These are phyloP conservation scores for Ectobius pallidus DNA, from an alignment of 2,888 invertebrate genomes.

Conservation along the genomic window DNA sequence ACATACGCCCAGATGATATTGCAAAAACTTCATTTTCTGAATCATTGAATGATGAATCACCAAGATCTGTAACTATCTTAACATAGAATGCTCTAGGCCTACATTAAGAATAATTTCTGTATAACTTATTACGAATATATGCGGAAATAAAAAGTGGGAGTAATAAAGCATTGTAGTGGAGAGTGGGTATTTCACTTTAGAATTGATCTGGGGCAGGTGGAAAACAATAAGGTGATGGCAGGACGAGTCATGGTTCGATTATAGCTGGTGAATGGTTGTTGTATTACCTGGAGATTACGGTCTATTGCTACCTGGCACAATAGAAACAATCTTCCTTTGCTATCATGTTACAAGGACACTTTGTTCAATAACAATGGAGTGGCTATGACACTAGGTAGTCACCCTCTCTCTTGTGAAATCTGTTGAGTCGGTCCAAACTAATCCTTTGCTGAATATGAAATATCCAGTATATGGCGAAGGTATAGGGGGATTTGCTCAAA, in stretches of 20 bases:
- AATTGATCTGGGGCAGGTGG: background rate
- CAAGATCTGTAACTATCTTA: too few relatives aligned
- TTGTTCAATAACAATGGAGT: slow-evolving; percentile 7
- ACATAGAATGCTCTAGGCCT: too few relatives aligned
- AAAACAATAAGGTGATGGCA: slow-evolving; percentile 2
- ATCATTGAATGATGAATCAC: too few relatives aligned
- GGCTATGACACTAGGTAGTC: background rate
- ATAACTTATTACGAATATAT: too few relatives aligned
- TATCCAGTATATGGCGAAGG: slow-evolving; percentile 14
- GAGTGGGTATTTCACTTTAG: too few relatives aligned
- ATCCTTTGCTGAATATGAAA: slow-evolving; percentile 26
- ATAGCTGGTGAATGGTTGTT: background rate
- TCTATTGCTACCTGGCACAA: slow-evolving; percentile 9
- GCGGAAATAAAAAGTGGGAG: too few relatives aligned
- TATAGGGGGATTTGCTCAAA: slow-evolving; percentile 1
- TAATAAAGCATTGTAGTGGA: too few relatives aligned
- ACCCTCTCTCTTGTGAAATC: slow-evolving; percentile 25
- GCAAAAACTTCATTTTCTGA: too few relatives aligned
- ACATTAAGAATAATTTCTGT: too few relatives aligned
- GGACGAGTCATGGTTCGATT: slow-evolving; percentile 3
- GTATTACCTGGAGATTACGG: slow-evolving; percentile 2
- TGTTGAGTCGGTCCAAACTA: background rate
- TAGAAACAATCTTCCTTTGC: slow-evolving; percentile 19
- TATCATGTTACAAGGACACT: slow-evolving; percentile 14
- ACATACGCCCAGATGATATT: too few relatives aligned